Percentiles rank a stretch among this genome's conserved stretches.
phyloP scores from a whole-genome alignment of 2,113 vertebrate species.

The Oncorhynchus tshawytscha region DNA sequence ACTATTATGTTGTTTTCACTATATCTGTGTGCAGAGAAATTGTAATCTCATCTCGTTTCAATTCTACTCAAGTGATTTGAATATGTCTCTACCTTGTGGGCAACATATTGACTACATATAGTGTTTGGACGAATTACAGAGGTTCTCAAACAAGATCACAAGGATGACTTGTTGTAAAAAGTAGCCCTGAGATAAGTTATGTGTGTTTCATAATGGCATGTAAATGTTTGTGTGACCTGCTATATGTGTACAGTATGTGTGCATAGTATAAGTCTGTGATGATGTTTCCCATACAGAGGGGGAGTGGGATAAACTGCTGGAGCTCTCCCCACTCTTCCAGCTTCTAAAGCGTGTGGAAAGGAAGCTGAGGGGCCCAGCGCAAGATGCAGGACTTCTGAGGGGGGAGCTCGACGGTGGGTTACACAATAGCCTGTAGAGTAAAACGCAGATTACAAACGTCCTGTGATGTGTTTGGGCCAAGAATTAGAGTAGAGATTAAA shows the following conservation, averaged over 20 bases:
- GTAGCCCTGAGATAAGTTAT: too few species aligned
- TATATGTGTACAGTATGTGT: not conserved
- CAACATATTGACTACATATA: too few species aligned
- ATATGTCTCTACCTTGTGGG: too few species aligned
- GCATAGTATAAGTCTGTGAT: not conserved
- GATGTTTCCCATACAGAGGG: constrained; percentile 48
- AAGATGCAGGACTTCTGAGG: constrained; percentile 48
- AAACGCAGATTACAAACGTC: not conserved
- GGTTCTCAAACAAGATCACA: too few species aligned
- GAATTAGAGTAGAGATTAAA: not conserved
- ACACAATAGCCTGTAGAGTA: not conserved
- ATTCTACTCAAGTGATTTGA: too few species aligned
- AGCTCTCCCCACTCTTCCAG: constrained; percentile 72
- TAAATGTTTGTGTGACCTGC: not conserved
- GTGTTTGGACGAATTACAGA: too few species aligned
- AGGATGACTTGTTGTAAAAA: too few species aligned
- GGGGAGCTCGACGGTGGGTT: constrained; percentile 34
- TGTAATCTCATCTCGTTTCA: too few species aligned
- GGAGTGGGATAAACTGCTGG: constrained; percentile 50
- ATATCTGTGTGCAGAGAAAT: too few species aligned
- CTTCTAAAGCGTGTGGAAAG: constrained; percentile 66
- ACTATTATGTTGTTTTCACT: too few species aligned
- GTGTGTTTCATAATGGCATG: too few species aligned
- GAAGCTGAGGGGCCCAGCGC: constrained; percentile 55
- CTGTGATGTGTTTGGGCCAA: too few species aligned